phyloP scores from a whole-genome alignment of 2,888 invertebrate genomes.

The Leucozona laternaria region DNA sequence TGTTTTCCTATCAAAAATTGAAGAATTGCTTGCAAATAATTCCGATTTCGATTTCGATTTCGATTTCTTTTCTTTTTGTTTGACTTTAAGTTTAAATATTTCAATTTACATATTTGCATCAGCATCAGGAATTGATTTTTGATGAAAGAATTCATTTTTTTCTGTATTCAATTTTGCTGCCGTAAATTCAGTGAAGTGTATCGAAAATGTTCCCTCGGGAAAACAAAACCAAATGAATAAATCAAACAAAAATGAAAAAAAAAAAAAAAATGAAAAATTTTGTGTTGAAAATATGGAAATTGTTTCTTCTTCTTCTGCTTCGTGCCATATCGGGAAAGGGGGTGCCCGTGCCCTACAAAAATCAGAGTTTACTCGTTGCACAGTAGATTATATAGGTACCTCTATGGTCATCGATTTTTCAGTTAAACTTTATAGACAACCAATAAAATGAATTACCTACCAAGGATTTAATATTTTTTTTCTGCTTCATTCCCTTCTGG shows the following conservation, averaged over 20 bases:
- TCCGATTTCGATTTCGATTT: neutral
- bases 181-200: conserved; percentile 64
- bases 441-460: conserved; percentile 34
- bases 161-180: conserved; percentile 60
- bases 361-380: conserved; percentile 49
- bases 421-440: conserved; percentile 56
- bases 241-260: conserved; percentile 12
- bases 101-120: conserved; percentile 4
- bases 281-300: conserved; percentile 52
- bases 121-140: neutral
- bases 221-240: conserved; percentile 25
- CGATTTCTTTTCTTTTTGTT: neutral
- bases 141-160: conserved; percentile 7
- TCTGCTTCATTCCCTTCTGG: conserved; percentile 15
- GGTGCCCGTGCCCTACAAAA: conserved; percentile 47
- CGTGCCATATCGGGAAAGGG: neutral
- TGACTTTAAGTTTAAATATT: neutral
- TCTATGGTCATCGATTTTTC: conserved; percentile 69
- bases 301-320: conserved; percentile 17
- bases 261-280: conserved; percentile 6
- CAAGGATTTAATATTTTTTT: conserved; percentile 13
- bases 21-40: neutral
- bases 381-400: conserved; percentile 44
- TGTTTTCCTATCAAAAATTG: neutral
- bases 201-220: conserved; percentile 49